Conservation (phyloP, 2,888 invertebrate species). For the Nymphalis urticae region DNA sequence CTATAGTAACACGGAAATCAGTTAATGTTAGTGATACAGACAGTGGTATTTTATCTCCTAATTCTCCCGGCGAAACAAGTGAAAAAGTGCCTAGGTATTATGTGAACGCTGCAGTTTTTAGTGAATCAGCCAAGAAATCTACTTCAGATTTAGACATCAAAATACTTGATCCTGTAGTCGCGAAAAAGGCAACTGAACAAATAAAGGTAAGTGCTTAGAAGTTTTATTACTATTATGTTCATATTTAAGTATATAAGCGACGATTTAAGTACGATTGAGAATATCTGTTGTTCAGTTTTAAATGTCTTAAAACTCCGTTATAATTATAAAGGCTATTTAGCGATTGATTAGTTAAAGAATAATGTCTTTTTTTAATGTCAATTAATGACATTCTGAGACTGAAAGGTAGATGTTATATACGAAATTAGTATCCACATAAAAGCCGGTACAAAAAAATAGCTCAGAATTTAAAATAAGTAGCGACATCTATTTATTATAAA, state of each 20-base stretch:
- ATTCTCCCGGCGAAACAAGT: constrained; percentile 81
- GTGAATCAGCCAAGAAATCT: constrained; percentile 63
- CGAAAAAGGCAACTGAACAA: constrained; percentile 74
- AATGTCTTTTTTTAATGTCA: no score
- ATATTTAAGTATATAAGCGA: no score
- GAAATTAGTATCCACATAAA: no score
- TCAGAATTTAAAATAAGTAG: neutral
- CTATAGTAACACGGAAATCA: constrained; percentile 58
- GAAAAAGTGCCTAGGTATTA: constrained; percentile 64
- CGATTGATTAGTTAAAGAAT: no score
- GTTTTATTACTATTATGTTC: neutral
- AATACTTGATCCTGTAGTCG: constrained; percentile 68
- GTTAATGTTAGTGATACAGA: constrained; percentile 83
- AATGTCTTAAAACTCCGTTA: no score
- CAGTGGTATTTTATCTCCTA: constrained; percentile 84
- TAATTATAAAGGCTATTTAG: no score
- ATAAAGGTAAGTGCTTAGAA: constrained; percentile 66
- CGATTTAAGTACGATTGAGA: no score
- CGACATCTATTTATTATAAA: constrained; percentile 20
- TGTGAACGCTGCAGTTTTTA: constrained; percentile 69
- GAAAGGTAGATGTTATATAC: no score
- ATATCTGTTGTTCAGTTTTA: no score
- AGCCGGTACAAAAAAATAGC: neutral
- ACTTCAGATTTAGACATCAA: constrained; percentile 65
- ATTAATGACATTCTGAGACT: no score